Evolutionary conservation across 1,140 invertebrate genomes (phyloP).

Genomic region (Drosophila obscura): DNA sequence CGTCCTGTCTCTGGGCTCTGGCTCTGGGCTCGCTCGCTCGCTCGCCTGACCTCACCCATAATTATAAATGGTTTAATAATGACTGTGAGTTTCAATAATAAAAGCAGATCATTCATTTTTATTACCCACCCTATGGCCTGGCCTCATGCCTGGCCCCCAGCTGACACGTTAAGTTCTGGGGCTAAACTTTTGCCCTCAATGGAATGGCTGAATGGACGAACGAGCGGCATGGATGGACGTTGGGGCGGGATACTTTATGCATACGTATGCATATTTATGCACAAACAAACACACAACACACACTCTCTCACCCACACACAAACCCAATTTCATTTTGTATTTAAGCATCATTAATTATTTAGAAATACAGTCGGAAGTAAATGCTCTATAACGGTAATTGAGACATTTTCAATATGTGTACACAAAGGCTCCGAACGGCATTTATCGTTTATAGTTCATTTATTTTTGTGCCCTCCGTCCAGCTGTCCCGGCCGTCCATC

Average conservation of each 20-base stretch:
- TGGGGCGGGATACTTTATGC: conserved; percentile 35
- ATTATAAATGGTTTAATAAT: conserved; percentile 82
- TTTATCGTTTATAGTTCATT: conserved; percentile 59
- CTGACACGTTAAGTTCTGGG: conserved; percentile 58
- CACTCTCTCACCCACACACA: conserved; percentile 13
- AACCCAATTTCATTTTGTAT: conserved; percentile 51
- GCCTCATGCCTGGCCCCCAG: conserved; percentile 16
- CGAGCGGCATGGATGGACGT: background rate
- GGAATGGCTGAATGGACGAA: conserved; percentile 12
- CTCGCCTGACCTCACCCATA: conserved; percentile 48
- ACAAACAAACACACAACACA: conserved; percentile 31
- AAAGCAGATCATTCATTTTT: conserved; percentile 82
- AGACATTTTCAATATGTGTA: conserved; percentile 79
- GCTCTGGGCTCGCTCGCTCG: background rate
- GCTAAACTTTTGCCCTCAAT: conserved; percentile 38
- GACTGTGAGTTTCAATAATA: conserved; percentile 80
- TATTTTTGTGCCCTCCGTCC: conserved; percentile 20
- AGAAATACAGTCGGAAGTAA: conserved; percentile 79
- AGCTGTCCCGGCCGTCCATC: background rate
- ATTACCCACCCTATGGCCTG: conserved; percentile 46
- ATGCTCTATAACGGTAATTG: conserved; percentile 78
- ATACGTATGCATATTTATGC: conserved; percentile 68
- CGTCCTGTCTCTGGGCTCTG: no score
- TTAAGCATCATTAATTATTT: conserved; percentile 82
- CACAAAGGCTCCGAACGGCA: conserved; percentile 43